Conservation (phyloP, 2,888 invertebrate genomes). For the Dysmachus trigonus region DNA sequence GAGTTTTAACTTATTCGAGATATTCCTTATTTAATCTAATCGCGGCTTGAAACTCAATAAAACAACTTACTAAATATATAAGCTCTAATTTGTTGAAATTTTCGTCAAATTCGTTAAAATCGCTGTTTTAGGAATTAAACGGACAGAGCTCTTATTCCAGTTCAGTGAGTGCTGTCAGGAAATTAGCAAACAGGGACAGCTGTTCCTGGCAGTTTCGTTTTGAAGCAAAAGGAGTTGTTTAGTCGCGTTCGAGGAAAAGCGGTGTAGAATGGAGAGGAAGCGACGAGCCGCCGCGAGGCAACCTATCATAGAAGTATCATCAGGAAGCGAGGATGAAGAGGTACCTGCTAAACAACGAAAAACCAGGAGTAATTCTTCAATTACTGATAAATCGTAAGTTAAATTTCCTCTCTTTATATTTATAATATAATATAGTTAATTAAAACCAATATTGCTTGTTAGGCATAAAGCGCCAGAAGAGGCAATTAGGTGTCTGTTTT, state of each 20-base stretch:
- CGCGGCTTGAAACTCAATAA: not conserved
- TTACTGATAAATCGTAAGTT: not conserved
- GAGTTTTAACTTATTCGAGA: no score
- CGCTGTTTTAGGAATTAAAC: not conserved
- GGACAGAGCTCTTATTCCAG: not conserved
- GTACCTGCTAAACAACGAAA: not conserved
- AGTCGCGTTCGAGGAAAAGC: not conserved
- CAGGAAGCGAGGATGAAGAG: constrained; percentile 12
- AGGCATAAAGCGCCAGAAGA: no score
- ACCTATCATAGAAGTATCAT: constrained; percentile 14
- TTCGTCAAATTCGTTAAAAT: not conserved
- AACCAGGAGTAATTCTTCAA: not conserved
- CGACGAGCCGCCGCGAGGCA: not conserved
- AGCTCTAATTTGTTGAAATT: not conserved
- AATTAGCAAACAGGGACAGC: not conserved
- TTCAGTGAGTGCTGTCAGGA: not conserved
- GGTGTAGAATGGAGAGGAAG: not conserved
- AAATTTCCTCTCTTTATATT: no score
- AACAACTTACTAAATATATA: not conserved
- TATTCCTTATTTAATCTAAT: not conserved
- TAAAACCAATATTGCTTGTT: not conserved
- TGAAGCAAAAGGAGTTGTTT: not conserved
- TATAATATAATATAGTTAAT: no score
- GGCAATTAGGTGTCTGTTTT: no score
- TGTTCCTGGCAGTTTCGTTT: not conserved